Percentiles rank a stretch among this genome's conserved stretches.
These are phyloP conservation scores for Proales similis DNA, from an alignment of 1,140 invertebrate species.

Conservation along the genomic window DNA sequence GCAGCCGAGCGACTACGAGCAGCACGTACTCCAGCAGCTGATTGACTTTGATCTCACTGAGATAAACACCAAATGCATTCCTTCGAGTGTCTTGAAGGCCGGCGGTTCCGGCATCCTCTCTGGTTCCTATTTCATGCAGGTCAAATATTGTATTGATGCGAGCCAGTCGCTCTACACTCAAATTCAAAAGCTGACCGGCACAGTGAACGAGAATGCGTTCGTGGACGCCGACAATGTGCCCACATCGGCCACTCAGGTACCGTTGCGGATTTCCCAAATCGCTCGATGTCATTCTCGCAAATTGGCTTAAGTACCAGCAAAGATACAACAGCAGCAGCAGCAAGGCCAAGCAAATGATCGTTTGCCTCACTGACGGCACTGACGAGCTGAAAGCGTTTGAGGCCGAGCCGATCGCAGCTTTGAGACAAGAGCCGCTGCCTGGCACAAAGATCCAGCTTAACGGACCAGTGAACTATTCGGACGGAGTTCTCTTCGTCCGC, in stretches of 20 bases:
- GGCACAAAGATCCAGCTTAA: constrained; percentile 17
- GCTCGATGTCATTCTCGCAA: not conserved
- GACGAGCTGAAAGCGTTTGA: constrained; percentile 19
- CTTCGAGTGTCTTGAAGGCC: constrained; percentile 3
- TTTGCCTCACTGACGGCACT: constrained; percentile 31
- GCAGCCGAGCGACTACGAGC: constrained; percentile 5
- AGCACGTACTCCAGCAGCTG: constrained; percentile 12
- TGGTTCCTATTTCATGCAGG: not conserved
- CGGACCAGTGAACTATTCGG: constrained; percentile 1
- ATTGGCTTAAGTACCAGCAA: constrained; percentile 24
- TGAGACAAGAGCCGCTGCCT: constrained; percentile 14
- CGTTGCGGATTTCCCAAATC: not conserved
- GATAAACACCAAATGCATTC: constrained; percentile 7
- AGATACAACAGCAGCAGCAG: too few relatives aligned
- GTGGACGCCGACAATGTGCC: constrained; percentile 36
- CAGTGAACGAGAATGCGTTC: constrained; percentile 17
- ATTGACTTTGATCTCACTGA: constrained; percentile 21
- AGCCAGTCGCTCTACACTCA: constrained; percentile 5
- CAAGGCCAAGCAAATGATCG: constrained; percentile 10
- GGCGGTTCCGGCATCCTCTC: too few relatives aligned
- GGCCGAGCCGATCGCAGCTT: not conserved
- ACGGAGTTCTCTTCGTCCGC: constrained; percentile 10
- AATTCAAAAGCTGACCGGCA: constrained; percentile 33
- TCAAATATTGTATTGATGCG: constrained; percentile 27
- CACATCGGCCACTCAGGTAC: constrained; percentile 15